Evolutionary conservation across 2,113 vertebrate species (phyloP).

Genomic region (Notothenia rossii): DNA sequence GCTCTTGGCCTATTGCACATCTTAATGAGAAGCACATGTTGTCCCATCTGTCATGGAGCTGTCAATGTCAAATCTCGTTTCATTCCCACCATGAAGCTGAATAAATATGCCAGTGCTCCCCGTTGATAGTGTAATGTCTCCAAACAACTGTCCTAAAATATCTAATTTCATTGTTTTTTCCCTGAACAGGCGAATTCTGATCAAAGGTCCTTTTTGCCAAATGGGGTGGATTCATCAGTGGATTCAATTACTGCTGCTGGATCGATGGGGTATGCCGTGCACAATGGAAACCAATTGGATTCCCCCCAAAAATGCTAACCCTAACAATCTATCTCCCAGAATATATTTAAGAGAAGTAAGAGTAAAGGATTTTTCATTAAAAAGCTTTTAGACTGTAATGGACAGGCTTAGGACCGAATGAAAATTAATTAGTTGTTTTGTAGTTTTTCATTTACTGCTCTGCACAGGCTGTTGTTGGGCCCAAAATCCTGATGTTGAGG

Average conservation of each 20-base stretch:
- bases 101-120: not conserved
- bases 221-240: not conserved
- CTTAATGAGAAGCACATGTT: not conserved
- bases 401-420: conserved; percentile 15
- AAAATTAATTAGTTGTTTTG: conserved; percentile 17
- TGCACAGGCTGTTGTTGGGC: not conserved
- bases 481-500: too few species aligned
- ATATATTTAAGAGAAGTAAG: conserved; percentile 10
- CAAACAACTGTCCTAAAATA: not conserved
- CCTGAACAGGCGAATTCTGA: not conserved
- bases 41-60: not conserved
- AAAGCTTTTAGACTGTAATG: conserved; percentile 41
- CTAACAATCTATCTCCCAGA: conserved; percentile 5
- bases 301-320: conserved; percentile 10
- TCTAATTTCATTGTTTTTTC: conserved; percentile 8
- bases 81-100: not conserved
- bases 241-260: conserved; percentile 28
- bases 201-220: conserved; percentile 3
- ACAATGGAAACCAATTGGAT: not conserved
- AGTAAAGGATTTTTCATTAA: conserved; percentile 37
- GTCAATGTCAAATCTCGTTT: not conserved
- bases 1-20: too few species aligned
- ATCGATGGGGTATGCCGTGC: conserved; percentile 6
- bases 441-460: not conserved
- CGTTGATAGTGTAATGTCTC: rapidly evolving